Percentiles rank a stretch among this genome's conserved stretches.
phyloP scores from a whole-genome alignment of 2,797 vertebrate species.

The Mormyrus hasselquistii region DNA sequence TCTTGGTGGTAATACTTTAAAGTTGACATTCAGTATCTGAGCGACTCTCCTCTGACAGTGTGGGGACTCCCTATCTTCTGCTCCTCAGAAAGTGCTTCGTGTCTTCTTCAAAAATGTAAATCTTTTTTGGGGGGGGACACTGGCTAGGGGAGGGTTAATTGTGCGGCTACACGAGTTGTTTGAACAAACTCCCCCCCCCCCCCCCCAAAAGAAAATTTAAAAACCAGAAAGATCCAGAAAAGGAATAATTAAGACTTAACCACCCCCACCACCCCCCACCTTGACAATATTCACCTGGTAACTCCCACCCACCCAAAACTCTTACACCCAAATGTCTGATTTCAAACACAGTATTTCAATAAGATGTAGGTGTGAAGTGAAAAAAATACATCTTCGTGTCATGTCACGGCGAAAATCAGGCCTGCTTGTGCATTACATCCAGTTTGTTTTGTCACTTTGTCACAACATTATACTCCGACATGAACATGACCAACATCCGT shows the following conservation, averaged over 20 bases:
- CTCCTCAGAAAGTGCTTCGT: slow-evolving; percentile 54
- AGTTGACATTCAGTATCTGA: slow-evolving; percentile 63
- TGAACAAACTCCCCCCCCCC: too few species aligned
- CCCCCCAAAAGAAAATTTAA: not conserved
- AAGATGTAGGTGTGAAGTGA: not conserved
- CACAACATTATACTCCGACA: not conserved
- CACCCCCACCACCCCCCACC: too few species aligned
- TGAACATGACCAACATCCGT: not conserved
- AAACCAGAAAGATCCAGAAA: not conserved
- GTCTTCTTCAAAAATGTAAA: slow-evolving; percentile 84
- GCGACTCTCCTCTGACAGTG: not conserved
- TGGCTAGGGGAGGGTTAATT: slow-evolving; percentile 83
- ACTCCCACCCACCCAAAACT: not conserved
- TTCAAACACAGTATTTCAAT: not conserved
- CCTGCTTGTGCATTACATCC: not conserved
- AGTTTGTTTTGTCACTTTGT: not conserved
- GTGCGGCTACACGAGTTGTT: not conserved
- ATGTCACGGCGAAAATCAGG: not conserved
- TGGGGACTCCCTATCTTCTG: not conserved
- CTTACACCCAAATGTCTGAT: not conserved
- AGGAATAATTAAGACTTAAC: not conserved
- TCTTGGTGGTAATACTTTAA: slow-evolving; percentile 32
- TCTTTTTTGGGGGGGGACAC: slow-evolving; percentile 72
- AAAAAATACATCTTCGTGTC: not conserved
- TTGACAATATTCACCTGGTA: not conserved